These are phyloP conservation scores for Zoanthus solanderi DNA, from an alignment of 92 coral and sea anemone genomes.

Conservation along the genomic window DNA sequence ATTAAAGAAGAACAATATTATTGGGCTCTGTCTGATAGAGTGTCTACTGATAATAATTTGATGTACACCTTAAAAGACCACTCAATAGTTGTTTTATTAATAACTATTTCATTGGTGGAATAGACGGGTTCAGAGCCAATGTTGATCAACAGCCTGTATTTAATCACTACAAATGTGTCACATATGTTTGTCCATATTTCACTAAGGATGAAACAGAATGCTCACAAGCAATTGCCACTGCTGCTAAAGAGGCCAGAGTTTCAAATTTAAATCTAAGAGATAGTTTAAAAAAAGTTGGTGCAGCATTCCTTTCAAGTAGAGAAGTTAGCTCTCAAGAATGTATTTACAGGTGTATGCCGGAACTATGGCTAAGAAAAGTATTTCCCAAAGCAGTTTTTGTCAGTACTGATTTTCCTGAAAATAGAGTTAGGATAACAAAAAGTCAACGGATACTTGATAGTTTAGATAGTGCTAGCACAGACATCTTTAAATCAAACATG, in stretches of 20 bases:
- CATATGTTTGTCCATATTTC: too few relatives aligned
- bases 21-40: constrained; percentile 56
- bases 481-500: not conserved
- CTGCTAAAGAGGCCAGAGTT: constrained; percentile 58
- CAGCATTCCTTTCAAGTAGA: constrained; percentile 48
- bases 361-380: constrained; percentile 72
- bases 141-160: constrained; percentile 39
- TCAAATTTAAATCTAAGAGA: constrained; percentile 50
- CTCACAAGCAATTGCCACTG: constrained; percentile 52
- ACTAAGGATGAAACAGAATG: not conserved
- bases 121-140: constrained; percentile 65
- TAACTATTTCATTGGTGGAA: constrained; percentile 60
- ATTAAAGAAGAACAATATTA: constrained; percentile 41
- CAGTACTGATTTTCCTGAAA: constrained; percentile 64
- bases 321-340: constrained; percentile 53
- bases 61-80: constrained; percentile 61
- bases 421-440: constrained; percentile 70
- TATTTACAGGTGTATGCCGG: constrained; percentile 23
- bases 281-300: constrained; percentile 45
- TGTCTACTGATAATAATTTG: constrained; percentile 58
- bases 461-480: constrained; percentile 62
- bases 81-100: not conserved
- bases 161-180: not conserved
- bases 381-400: constrained; percentile 75
- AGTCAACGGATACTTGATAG: constrained; percentile 57